Evolutionary conservation across 2,797 vertebrate genomes (phyloP).

Genomic region (Pseudochirops corinnae): DNA sequence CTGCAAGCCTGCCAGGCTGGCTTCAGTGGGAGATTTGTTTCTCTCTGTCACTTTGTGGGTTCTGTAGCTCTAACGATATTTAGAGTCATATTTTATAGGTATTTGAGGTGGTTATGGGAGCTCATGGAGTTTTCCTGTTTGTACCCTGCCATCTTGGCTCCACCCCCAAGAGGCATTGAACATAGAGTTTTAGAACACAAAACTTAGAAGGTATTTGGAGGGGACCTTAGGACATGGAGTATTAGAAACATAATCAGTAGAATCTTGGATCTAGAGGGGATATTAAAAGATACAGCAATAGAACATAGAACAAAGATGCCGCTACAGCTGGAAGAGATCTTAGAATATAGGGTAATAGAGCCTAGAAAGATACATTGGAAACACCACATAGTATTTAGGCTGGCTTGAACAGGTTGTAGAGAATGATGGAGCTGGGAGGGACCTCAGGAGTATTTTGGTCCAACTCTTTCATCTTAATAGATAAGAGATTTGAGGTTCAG

Average conservation of each 20-base stretch:
- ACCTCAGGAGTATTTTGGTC: not conserved
- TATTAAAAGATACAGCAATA: not conserved
- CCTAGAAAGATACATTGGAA: not conserved
- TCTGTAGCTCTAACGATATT: no score
- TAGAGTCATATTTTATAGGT: no score
- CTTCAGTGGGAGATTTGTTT: no score
- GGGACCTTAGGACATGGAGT: not conserved
- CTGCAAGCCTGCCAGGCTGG: no score
- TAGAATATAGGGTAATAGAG: not conserved
- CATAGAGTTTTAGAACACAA: not conserved
- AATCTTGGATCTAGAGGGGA: not conserved
- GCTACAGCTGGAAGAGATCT: not conserved
- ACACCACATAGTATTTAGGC: not conserved
- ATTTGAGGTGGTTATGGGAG: no score
- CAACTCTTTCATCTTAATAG: not conserved
- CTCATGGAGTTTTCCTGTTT: no score
- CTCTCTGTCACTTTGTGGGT: no score
- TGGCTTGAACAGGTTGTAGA: not conserved
- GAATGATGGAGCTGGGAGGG: not conserved
- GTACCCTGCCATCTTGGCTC: no score
- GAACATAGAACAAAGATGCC: not conserved
- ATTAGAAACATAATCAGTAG: not conserved
- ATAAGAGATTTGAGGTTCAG: not conserved
- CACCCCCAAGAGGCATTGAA: not conserved
- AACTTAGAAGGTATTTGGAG: not conserved